These are phyloP conservation scores for Priocnemis perturbator DNA, from an alignment of 2,888 invertebrate genomes.

Conservation along the genomic window DNA sequence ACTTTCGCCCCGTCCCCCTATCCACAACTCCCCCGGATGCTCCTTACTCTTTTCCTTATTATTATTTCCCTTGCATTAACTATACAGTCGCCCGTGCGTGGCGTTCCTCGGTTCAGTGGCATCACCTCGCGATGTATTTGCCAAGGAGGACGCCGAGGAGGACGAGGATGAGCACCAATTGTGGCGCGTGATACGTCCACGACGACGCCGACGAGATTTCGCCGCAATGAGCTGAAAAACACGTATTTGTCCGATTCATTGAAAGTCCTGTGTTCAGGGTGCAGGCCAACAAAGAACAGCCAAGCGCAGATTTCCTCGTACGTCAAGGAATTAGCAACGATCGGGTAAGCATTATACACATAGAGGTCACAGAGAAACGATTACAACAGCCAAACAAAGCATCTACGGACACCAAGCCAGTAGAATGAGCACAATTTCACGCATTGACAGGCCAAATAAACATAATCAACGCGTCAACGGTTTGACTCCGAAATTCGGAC, in stretches of 20 bases:
- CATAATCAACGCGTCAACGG: no score
- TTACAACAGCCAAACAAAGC: no score
- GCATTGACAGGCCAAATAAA: no score
- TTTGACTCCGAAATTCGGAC: no score
- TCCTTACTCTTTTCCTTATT: conserved; percentile 38
- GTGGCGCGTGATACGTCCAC: conserved; percentile 61
- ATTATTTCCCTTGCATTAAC: conserved; percentile 42
- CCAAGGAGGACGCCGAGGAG: conserved; percentile 54
- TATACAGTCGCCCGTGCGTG: conserved; percentile 56
- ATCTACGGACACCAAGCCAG: no score
- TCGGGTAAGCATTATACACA: no score
- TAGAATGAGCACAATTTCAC: no score
- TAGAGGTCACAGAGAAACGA: no score
- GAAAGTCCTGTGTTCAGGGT: background rate
- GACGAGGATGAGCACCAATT: conserved; percentile 49
- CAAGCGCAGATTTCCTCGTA: no score
- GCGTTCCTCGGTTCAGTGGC: conserved; percentile 55
- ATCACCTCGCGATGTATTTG: conserved; percentile 69
- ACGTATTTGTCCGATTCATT: background rate
- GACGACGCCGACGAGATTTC: conserved; percentile 68
- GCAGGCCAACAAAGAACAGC: no score
- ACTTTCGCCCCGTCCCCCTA: background rate
- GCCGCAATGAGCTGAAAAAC: conserved; percentile 66
- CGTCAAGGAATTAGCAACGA: no score
- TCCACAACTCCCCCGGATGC: conserved; percentile 9